Evolutionary conservation across 2,113 vertebrate species (phyloP), one percentile per base, ranked within the genome.

Genomic region (Taurulus bubalis): DNA sequence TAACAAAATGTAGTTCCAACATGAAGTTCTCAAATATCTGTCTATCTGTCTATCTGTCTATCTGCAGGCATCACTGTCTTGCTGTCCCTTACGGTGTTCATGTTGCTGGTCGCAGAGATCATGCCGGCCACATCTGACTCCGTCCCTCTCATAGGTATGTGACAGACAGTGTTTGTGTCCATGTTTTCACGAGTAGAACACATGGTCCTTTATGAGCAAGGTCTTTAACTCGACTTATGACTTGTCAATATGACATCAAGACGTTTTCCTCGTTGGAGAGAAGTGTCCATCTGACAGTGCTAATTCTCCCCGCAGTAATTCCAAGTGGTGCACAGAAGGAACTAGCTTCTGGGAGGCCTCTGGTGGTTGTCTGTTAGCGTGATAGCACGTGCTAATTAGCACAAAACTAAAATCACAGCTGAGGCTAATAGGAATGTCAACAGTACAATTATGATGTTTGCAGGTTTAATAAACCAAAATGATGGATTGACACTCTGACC

Each of bases 121-220:
- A 95, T 94, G 92, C 93, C 91, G 1, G 94, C 94, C 40, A 95
- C 94, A 0, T 95, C 94, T 0, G 94, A 95, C 91, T 95, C 94
- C 1, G 93, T 95, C 51, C 94, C 94, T 28, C 94, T 95, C 0
- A 95, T 95, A 85, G 94, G 94, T 95, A 88, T 1, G 87, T 83
- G 24, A 53, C 40, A 68, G 15, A 16, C 28, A n/a, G 4, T 8
- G 6, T 64, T 11, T 22, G 38, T 82, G 40, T 30, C 24, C 42
- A 2, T 8, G 15, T 59, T 72, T 64, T 32, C 24, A 32, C 2
- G 2, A 8, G 10, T n/a, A 4, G 4, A 20, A 63, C 24, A 47
- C 42, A 47, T 76, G 9, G n/a, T 38, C n/a, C 8, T 36, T 64
- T 42, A 53, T 34, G 10, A 63, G 3, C 8, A 42, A 7, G 45